phyloP scores from a whole-genome alignment of 2,113 vertebrate species.

The Sylvia atricapilla region DNA sequence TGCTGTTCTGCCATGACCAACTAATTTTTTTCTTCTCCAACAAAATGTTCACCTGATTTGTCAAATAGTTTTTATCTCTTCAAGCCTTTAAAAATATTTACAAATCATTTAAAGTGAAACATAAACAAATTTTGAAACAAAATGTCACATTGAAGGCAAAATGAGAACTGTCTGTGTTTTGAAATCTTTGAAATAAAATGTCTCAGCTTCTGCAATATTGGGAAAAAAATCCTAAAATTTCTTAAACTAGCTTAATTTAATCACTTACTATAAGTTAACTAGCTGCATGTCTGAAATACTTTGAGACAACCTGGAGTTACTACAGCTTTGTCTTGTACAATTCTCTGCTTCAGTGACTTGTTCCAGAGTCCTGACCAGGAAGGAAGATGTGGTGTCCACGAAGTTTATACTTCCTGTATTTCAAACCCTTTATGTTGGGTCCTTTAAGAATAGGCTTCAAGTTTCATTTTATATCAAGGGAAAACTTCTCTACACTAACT shows the following conservation, averaged over 20 bases:
- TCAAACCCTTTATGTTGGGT: not conserved
- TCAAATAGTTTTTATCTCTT: not conserved
- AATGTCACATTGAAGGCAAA: not conserved
- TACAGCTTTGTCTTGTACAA: not conserved
- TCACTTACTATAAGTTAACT: not conserved
- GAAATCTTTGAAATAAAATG: not conserved
- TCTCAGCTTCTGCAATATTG: not conserved
- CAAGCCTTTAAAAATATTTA: not conserved
- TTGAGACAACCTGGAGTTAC: not conserved
- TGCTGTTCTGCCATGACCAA: not conserved
- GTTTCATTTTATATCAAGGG: conserved; percentile 31
- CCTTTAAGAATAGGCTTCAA: not conserved
- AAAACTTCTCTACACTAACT: conserved; percentile 28
- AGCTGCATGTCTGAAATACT: not conserved
- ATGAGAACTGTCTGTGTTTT: not conserved
- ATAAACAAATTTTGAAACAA: not conserved
- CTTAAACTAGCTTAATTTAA: not conserved
- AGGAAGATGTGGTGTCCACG: not conserved
- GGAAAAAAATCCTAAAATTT: not conserved
- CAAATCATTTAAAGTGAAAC: not conserved
- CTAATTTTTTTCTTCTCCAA: not conserved
- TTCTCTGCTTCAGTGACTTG: not conserved
- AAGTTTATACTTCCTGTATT: conserved; percentile 28
- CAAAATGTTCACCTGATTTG: not conserved
- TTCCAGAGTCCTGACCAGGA: conserved; percentile 1